Evolutionary conservation across 2,113 vertebrate species (phyloP).

Genomic region (Craseonycteris thonglongyai): DNA sequence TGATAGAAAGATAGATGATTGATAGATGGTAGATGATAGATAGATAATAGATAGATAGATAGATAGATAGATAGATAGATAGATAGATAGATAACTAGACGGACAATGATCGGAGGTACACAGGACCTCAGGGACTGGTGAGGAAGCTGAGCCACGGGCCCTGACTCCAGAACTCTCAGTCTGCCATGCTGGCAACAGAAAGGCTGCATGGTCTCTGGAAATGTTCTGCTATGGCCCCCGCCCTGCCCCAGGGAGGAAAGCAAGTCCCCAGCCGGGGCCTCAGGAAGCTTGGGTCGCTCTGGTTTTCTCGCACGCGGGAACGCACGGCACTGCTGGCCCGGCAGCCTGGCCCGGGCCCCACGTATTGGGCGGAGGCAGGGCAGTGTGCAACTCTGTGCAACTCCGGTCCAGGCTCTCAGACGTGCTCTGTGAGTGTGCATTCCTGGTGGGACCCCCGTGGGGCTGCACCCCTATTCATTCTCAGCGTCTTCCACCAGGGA

Average conservation of each 20-base stretch:
- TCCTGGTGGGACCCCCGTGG: fast-evolving
- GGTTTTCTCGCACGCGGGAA: not conserved
- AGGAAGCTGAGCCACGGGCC: not conserved
- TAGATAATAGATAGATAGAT: not conserved
- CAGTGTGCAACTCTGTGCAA: not conserved
- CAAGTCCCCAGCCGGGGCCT: no score
- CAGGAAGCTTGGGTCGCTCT: not conserved
- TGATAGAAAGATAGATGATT: not conserved
- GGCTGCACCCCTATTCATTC: not conserved
- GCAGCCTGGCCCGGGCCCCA: no score
- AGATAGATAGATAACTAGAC: not conserved
- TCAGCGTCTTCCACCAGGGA: not conserved
- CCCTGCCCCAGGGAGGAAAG: not conserved
- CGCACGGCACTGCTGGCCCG: not conserved
- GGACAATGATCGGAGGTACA: not conserved
- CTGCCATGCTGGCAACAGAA: not conserved
- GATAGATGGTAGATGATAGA: not conserved
- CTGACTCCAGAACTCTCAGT: not conserved
- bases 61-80: not conserved
- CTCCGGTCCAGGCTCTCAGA: not conserved
- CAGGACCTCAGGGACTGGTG: not conserved
- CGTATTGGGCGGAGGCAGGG: not conserved
- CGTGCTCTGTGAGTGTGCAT: not conserved
- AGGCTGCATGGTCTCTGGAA: not conserved
- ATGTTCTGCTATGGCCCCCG: not conserved